Evolutionary conservation across 2,888 invertebrate genomes (phyloP).

Genomic region (Melieria omissa): DNA sequence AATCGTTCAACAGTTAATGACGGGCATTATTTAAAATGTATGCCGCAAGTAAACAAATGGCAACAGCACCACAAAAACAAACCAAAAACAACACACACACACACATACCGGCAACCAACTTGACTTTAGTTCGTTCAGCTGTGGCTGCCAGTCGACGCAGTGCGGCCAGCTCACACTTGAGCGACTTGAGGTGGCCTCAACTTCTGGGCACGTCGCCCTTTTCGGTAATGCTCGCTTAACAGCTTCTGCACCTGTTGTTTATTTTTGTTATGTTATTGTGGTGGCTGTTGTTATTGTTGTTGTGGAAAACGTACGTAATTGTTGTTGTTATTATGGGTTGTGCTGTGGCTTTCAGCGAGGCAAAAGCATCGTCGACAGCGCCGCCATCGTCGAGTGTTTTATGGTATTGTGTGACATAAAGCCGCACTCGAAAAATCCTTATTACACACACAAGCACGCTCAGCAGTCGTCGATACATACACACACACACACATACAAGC

Average conservation of each 20-base stretch:
- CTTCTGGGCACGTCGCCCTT: background rate
- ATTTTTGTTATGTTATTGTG: background rate
- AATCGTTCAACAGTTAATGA: slow-evolving; percentile 23
- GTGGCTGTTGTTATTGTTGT: background rate
- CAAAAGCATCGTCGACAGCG: background rate
- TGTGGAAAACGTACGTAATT: background rate
- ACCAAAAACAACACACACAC: background rate
- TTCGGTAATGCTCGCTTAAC: slow-evolving; percentile 16
- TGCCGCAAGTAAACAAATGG: background rate
- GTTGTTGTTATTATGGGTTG: slow-evolving; percentile 6
- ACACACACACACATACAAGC: slow-evolving; percentile 3
- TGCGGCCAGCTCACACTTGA: background rate
- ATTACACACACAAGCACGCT: slow-evolving; percentile 25
- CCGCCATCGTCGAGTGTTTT: slow-evolving; percentile 21
- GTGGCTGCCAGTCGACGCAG: too few species aligned
- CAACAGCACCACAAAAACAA: background rate
- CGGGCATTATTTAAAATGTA: slow-evolving; percentile 18
- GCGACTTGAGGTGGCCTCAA: background rate
- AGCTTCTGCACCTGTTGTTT: slow-evolving; percentile 22
- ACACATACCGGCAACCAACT: background rate
- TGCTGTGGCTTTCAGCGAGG: background rate
- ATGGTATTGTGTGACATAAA: slow-evolving; percentile 30
- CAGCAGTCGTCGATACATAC: background rate
- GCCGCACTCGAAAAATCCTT: slow-evolving; percentile 26
- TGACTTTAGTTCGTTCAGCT: background rate